Percentiles rank a stretch among this genome's conserved stretches.
Evolutionary conservation across 2,797 vertebrate species (phyloP).

Genomic region (Alca torda): DNA sequence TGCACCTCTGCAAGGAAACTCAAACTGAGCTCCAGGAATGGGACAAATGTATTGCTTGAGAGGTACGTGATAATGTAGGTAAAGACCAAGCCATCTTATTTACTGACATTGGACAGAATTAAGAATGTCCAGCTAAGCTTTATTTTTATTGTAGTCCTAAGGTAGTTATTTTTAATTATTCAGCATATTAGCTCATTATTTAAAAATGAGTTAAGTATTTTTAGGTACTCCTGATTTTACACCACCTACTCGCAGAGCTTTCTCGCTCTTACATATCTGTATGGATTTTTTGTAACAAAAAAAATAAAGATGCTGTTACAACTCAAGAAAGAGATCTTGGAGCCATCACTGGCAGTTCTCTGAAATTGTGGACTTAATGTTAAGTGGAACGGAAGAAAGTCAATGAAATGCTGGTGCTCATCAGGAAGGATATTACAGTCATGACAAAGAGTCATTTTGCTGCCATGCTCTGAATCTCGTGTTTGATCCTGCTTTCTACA

Average conservation of each 20-base stretch:
- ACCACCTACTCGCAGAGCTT: background rate
- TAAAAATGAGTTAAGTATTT: background rate
- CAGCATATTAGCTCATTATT: background rate
- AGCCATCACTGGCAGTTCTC: background rate
- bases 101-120: background rate
- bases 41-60: background rate
- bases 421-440: background rate
- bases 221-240: background rate
- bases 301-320: background rate
- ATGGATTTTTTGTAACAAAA: background rate
- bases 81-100: background rate
- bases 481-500: background rate
- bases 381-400: background rate
- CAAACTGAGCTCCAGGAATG: background rate
- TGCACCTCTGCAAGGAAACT: background rate
- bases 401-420: background rate
- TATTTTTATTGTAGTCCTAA: background rate
- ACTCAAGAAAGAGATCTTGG: background rate
- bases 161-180: background rate
- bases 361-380: background rate
- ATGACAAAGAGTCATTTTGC: background rate
- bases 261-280: background rate
- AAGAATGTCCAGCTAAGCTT: background rate
- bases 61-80: background rate
- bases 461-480: background rate